Conservation (phyloP, 2,113 vertebrate genomes). For the Arothron firmamentum region DNA sequence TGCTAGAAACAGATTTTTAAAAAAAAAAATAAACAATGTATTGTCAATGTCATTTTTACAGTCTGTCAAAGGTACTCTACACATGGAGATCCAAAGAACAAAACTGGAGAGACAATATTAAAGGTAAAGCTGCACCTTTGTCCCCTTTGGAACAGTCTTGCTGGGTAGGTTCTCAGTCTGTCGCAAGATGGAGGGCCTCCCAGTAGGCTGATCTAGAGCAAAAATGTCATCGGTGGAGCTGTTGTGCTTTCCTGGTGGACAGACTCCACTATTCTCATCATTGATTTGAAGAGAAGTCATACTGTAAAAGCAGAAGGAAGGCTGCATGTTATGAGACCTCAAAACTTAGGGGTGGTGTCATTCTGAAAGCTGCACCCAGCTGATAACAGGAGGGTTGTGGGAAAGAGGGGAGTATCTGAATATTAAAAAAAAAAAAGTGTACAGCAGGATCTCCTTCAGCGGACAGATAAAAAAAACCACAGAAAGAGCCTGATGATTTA, state of each 20-base stretch:
- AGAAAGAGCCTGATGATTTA: too few species aligned
- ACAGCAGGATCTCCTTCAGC: not conserved
- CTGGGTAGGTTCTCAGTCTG: slow-evolving; percentile 86
- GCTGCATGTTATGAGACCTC: not conserved
- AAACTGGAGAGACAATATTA: not conserved
- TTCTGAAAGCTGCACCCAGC: slow-evolving; percentile 39
- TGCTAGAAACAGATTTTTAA: too few species aligned
- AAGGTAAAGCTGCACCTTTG: slow-evolving; percentile 70
- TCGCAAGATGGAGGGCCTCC: slow-evolving; percentile 83
- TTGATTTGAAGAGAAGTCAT: slow-evolving; percentile 83
- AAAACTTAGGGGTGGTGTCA: not conserved
- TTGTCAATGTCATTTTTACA: too few species aligned
- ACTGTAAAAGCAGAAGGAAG: slow-evolving; percentile 64
- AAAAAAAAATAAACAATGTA: too few species aligned
- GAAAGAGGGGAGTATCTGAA: not conserved
- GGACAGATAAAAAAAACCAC: too few species aligned
- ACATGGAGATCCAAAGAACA: not conserved
- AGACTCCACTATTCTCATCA: slow-evolving; percentile 74
- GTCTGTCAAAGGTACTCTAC: too few species aligned
- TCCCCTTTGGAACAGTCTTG: slow-evolving; percentile 67
- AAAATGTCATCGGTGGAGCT: slow-evolving; percentile 74
- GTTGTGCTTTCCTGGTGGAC: slow-evolving; percentile 56
- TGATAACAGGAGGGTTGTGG: slow-evolving; percentile 58
- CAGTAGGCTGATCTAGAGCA: slow-evolving; percentile 71
- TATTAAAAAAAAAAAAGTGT: not conserved